Evolutionary conservation across 2,797 vertebrate species (phyloP), one percentile per base, ranked within the genome.

Genomic region (Gambelia wislizenii): DNA sequence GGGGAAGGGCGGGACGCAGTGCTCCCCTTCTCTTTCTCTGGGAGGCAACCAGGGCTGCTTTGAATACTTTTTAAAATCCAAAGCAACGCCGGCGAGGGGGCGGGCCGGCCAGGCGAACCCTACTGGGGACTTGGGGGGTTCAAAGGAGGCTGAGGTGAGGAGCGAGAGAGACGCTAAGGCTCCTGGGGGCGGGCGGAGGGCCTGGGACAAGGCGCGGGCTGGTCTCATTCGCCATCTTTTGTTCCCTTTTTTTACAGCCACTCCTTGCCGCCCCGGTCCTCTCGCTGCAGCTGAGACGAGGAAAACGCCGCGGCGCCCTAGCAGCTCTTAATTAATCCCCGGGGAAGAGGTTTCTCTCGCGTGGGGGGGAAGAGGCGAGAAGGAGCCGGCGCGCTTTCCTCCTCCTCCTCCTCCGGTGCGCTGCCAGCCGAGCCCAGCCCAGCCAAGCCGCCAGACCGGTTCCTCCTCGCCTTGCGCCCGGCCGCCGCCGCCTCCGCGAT

Each of bases 401-500:
- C 49, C 47, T 47, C 47, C 8, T 47, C 47, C 47, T 47, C n/a
- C n/a, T n/a, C n/a, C n/a, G 49, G 2, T 52, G 9, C 8, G 12
- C 8, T 9, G 49, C n/a, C n/a, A n/a, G n/a, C n/a, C n/a, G n/a
- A n/a, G n/a, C n/a, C n/a, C n/a, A n/a, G n/a, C n/a, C n/a, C 4
- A 1, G 18, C 16, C 1, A 25, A 59, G 56, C 56, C 72, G 84
- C 64, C 75, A 36, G 52, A 84, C 70, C 0, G 30, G 2, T 36
- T 22, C 16, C 0, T n/a, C n/a, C n/a, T 52, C 76, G 84, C 74
- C 85, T 52, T 75, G 79, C 67, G 3, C 47, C 70, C 52, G 20
- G 33, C 30, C 9, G 86, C n/a, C 39, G 81, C 80, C 85, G 67
- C 90, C 89, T 94, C 86, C 94, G 81, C 13, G 95, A 98, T 97